Base-by-base conservation (phyloP, 1,140 invertebrate genomes). In the Macrobrachium rosenbergii region DNA sequence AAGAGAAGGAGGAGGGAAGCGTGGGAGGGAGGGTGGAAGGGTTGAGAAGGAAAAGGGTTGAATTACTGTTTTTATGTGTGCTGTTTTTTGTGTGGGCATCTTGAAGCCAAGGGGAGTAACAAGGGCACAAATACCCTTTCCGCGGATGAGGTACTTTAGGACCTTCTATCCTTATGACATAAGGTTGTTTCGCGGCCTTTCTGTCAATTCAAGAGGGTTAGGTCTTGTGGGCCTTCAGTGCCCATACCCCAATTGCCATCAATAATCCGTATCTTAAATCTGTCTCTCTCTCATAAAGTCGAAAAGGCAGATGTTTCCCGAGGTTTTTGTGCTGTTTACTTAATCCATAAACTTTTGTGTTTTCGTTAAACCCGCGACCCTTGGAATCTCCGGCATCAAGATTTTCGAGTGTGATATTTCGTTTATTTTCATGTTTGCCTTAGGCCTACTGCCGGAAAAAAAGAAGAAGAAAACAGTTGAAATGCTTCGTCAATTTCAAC, bases 61-160 rank as follows among this genome's bases (percentile, higher is more conserved):
- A 85, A 90, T 90, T 90, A 90, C 88, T 89, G 87, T 88, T 90
- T 90, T 88, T 88, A 88, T 88, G 82, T 79, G 82, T 45, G 81
- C 59, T 75, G 52, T 83, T 88, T 85, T 88, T 88, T 88, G 81
- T 84, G 75, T 73, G 87, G 82, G 87, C 59, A 80, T 88, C 73
- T 83, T n/a, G 52, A 19, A 63, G 73, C 19, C 37, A 37, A 8
- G 59, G 58, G 73, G 64, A 7, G 67, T 16, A 14, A 16, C 17
- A 72, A 28, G 63, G 62, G 23, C 73, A 43, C 43, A 45, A 28
- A 17, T 59, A 63, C 28, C 64, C 45, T 12, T 80, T 64, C 28
- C 16, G 19, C 10, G 19, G 5, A n/a, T 12, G 59, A 45, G 43
- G 19, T n/a, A 63, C 19, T 67, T 37, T 59, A 52, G 8, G 14